Evolutionary conservation across 2,113 vertebrate species (phyloP).

Genomic region (Melozone crissalis): DNA sequence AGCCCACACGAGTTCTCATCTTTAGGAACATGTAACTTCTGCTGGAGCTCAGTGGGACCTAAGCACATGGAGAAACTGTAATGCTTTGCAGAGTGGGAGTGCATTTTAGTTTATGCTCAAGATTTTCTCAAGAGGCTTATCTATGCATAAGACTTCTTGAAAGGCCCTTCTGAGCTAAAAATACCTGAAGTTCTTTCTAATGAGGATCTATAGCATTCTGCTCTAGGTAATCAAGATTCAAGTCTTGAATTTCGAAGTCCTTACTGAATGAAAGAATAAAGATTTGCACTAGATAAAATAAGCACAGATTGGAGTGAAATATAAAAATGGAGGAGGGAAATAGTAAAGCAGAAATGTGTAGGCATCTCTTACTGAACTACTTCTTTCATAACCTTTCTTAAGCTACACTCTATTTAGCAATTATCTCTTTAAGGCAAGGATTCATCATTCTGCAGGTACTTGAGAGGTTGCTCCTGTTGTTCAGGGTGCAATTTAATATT

Average conservation of each 20-base stretch:
- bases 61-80: neutral
- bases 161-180: constrained; percentile 53
- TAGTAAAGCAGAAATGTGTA: neutral
- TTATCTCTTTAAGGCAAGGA: neutral
- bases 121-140: constrained; percentile 37
- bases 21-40: neutral
- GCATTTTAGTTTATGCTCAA: neutral
- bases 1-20: neutral
- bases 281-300: neutral
- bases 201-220: neutral
- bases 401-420: neutral
- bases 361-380: neutral
- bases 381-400: neutral
- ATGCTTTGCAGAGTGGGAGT: neutral
- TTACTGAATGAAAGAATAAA: neutral
- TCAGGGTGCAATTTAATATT: neutral
- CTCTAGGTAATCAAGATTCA: neutral
- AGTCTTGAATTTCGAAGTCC: neutral
- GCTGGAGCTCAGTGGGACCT: neutral
- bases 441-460: neutral
- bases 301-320: neutral
- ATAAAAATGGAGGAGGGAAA: neutral
- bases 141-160: neutral
- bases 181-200: constrained; percentile 40
- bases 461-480: neutral